These are phyloP conservation scores for Molothrus aeneus DNA, from an alignment of 2,797 vertebrate species.

Conservation along the genomic window DNA sequence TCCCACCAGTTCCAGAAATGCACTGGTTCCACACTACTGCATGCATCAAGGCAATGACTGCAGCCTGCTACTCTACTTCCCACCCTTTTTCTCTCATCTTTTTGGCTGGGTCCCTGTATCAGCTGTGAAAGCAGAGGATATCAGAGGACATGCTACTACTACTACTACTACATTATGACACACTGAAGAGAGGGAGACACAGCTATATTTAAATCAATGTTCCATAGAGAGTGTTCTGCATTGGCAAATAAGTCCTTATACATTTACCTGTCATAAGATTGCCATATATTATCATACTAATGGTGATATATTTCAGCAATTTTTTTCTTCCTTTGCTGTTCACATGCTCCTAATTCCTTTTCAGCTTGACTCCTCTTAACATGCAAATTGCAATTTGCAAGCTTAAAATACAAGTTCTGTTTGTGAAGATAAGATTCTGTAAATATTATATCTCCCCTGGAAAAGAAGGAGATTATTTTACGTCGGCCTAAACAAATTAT, in stretches of 20 bases:
- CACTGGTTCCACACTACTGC: neutral
- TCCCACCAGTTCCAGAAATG: slow-evolving; percentile 1
- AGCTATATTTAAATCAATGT: slow-evolving; percentile 51
- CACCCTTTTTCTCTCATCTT: slow-evolving; percentile 27
- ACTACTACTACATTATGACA: slow-evolving; percentile 28
- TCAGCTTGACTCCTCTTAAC: neutral
- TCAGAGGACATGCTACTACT: slow-evolving; percentile 24
- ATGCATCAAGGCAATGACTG: slow-evolving; percentile 3
- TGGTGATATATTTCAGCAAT: slow-evolving; percentile 18
- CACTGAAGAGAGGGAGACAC: slow-evolving; percentile 5
- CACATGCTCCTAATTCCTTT: slow-evolving; percentile 3
- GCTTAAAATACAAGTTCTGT: slow-evolving; percentile 42
- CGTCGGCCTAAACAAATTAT: slow-evolving; percentile 1
- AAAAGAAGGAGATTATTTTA: slow-evolving; percentile 15
- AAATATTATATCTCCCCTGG: neutral
- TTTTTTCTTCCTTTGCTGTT: slow-evolving; percentile 41
- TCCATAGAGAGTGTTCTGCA: neutral
- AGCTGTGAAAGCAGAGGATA: slow-evolving; percentile 52
- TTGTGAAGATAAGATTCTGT: slow-evolving; percentile 34
- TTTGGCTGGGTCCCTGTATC: neutral
- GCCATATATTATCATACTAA: slow-evolving; percentile 26
- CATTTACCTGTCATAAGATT: slow-evolving; percentile 37
- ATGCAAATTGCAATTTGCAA: slow-evolving; percentile 50
- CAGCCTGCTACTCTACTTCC: neutral
- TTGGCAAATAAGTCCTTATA: slow-evolving; percentile 43